phyloP scores from a whole-genome alignment of 2,113 vertebrate species.

The Pheucticus melanocephalus region DNA sequence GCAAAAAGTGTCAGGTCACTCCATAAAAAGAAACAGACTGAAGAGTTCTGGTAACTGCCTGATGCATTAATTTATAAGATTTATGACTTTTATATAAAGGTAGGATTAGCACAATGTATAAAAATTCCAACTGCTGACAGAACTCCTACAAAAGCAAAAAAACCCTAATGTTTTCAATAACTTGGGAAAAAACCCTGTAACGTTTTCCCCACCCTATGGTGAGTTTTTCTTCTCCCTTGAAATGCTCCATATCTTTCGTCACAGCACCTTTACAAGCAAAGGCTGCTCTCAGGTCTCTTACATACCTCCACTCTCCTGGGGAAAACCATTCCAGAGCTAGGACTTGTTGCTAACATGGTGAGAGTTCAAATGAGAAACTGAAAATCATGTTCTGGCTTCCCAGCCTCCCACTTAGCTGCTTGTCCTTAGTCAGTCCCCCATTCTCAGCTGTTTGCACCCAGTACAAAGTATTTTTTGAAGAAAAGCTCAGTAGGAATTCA shows the following conservation, averaged over 20 bases:
- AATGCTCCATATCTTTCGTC: conserved; percentile 1
- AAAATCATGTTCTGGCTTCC: neutral
- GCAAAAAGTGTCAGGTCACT: conserved; percentile 36
- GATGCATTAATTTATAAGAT: conserved; percentile 53
- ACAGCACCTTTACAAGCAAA: conserved; percentile 1
- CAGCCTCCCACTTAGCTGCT: neutral
- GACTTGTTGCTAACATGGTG: neutral
- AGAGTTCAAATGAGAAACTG: neutral
- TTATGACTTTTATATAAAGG: conserved; percentile 55
- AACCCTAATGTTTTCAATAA: neutral
- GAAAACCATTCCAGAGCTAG: neutral
- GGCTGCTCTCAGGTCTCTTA: neutral
- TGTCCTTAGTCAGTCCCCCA: neutral
- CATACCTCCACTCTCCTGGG: neutral
- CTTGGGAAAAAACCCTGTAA: neutral
- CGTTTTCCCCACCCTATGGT: neutral
- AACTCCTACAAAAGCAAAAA: neutral
- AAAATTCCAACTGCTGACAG: conserved; percentile 30
- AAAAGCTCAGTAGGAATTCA: neutral
- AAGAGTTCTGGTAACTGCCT: conserved; percentile 45
- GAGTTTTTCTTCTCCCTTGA: neutral
- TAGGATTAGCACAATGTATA: conserved; percentile 46
- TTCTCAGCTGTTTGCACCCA: neutral
- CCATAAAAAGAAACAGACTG: conserved; percentile 63
- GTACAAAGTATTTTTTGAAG: neutral